A percentile compares a stretch with the other conserved stretches of the same genome.
Conservation (phyloP, 92 coral and sea anemone species). For the Siderastrea radians region DNA sequence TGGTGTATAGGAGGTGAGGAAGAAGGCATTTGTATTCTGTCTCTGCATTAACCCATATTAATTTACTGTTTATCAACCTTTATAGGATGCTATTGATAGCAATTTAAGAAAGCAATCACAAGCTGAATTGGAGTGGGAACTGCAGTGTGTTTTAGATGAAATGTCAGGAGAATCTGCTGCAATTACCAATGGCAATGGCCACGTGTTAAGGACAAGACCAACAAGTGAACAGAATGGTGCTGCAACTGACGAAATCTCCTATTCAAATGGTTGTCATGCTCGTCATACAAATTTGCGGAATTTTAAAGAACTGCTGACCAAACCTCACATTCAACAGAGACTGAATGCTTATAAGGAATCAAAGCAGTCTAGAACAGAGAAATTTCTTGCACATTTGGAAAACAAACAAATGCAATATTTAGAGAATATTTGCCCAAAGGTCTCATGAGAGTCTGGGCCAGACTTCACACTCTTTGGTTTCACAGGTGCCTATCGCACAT, state of each 20-base stretch:
- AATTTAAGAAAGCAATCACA: conserved; percentile 46
- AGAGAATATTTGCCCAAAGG: conserved; percentile 62
- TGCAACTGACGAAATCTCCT: conserved; percentile 14
- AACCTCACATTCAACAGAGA: conserved; percentile 67
- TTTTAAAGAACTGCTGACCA: conserved; percentile 63
- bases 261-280: conserved; percentile 55
- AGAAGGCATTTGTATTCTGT: too few species aligned
- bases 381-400: conserved; percentile 77
- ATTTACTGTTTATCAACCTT: not conserved
- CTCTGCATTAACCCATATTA: too few species aligned
- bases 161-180: conserved; percentile 33
- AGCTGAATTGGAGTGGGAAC: conserved; percentile 83
- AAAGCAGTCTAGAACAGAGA: conserved; percentile 69
- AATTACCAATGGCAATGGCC: conserved; percentile 53
- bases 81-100: conserved; percentile 74
- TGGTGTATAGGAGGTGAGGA: too few species aligned
- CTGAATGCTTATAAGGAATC: conserved; percentile 67
- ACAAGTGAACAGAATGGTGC: conserved; percentile 38
- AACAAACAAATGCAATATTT: conserved; percentile 67
- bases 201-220: conserved; percentile 10
- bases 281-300: conserved; percentile 23
- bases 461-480: too few species aligned
- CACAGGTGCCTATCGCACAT: too few species aligned
- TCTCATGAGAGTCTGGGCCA: too few species aligned
- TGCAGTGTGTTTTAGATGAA: conserved; percentile 77